Evolutionary conservation across 2,888 invertebrate genomes (phyloP).

Genomic region (Chrysina gloriosa): DNA sequence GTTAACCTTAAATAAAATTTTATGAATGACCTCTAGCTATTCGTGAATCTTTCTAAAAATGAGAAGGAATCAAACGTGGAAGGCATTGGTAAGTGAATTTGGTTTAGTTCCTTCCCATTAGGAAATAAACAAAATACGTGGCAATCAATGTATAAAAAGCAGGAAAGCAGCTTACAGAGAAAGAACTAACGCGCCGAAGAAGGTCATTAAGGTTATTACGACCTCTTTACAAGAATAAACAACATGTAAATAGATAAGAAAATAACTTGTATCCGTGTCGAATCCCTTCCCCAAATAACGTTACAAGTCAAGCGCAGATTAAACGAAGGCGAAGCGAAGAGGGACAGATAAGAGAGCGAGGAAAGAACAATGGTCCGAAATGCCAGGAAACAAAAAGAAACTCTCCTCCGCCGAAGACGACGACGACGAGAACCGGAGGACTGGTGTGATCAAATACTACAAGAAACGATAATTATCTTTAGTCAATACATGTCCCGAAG

Average conservation of each 20-base stretch:
- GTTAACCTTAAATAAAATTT: too few relatives aligned
- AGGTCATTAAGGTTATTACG: constrained; percentile 44
- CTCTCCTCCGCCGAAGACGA: too few relatives aligned
- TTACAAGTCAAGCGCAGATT: constrained; percentile 11
- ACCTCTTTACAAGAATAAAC: constrained; percentile 44
- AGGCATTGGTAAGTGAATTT: too few relatives aligned
- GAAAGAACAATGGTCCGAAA: constrained; percentile 31
- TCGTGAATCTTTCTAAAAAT: too few relatives aligned
- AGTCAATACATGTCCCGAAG: constrained; percentile 63
- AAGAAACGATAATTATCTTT: constrained; percentile 61
- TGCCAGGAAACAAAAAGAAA: constrained; percentile 34
- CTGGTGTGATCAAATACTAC: constrained; percentile 46
- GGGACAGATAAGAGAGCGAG: constrained; percentile 2
- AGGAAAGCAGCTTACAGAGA: background rate
- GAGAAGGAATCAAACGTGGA: too few relatives aligned
- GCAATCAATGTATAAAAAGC: too few relatives aligned
- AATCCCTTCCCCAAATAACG: constrained; percentile 49
- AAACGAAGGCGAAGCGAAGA: constrained; percentile 12
- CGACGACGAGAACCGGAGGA: constrained; percentile 29
- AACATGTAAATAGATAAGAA: constrained; percentile 46
- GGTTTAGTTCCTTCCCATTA: too few relatives aligned
- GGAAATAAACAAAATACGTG: too few relatives aligned
- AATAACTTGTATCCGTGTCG: constrained; percentile 51
- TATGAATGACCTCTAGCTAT: too few relatives aligned
- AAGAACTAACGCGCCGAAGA: background rate